Evolutionary conservation across 1,140 invertebrate species (phyloP), one percentile per base, ranked within the genome.

Genomic region (Acromyrmex heyeri): DNA sequence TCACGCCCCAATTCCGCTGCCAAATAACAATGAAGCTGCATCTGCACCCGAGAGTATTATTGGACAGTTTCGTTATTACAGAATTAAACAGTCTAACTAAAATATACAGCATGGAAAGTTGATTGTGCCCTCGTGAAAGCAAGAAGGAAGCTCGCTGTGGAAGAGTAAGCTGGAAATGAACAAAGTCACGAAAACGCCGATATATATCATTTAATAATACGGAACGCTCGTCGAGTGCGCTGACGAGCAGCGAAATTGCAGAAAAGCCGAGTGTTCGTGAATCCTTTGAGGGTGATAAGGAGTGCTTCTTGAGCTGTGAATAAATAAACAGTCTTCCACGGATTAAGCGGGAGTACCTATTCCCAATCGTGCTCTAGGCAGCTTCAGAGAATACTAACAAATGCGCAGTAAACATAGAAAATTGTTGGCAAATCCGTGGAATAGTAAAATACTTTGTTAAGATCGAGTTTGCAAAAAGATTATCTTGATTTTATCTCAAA

Each of bases 321-420:
- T 92, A 92, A 92, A 90, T 92, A 91, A 90, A 91, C 82, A 91
- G 85, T 88, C 86, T 92, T 87, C 64, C 89, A 34, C 75, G 78
- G 81, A 90, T 92, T 90, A 92, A 90, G 69, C 91, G 50, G 38
- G 65, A 91, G 87, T 78, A 88, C 61, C 55, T 78, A 75, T 70
- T 90, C 44, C 61, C 79, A 62, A 83, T 87, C 59, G 79, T 50
- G 59, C 78, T 83, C 79, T 55, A 77, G 59, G 24, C 34, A 57
- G 24, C 34, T 75, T 55, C 55, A 27, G 55, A 85, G 59, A 78
- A 75, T 86, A 88, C 88, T 77, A 88, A 91, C 90, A 87, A 91
- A 91, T 88, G 85, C 72, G 87, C 75, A 64, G 85, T 88, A 90
- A 91, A 90, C 75, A 86, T 64, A 21, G 77, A 88, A 90, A 91